These are phyloP conservation scores for Phoeniculus purpureus DNA, from an alignment of 2,797 vertebrate genomes.

Conservation along the genomic window DNA sequence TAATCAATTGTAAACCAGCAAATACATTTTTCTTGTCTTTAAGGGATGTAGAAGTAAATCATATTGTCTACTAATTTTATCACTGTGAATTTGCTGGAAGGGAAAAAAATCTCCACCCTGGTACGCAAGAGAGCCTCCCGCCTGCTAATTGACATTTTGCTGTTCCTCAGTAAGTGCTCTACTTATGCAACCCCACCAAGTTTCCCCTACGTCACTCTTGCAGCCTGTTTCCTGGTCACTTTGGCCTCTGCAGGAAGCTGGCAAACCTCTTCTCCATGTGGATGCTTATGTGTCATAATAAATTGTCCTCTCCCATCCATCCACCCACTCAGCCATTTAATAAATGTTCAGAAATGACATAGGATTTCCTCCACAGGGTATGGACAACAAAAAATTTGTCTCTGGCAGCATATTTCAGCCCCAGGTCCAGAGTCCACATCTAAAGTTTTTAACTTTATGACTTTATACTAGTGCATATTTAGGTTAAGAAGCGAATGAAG, in stretches of 20 bases:
- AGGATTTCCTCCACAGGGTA: constrained; percentile 42
- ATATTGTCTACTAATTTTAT: not conserved
- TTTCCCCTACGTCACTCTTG: constrained; percentile 78
- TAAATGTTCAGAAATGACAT: constrained; percentile 36
- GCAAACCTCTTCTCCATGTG: constrained; percentile 46
- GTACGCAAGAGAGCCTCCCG: not conserved
- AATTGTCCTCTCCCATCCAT: constrained; percentile 41
- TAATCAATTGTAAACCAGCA: not conserved
- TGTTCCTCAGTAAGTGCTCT: not conserved
- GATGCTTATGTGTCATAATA: constrained; percentile 58
- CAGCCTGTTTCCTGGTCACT: constrained; percentile 80
- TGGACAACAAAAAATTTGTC: not conserved
- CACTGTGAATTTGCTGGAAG: not conserved
- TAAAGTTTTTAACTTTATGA: not conserved
- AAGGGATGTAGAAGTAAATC: not conserved
- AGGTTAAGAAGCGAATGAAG: not conserved
- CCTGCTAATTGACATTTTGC: constrained; percentile 16
- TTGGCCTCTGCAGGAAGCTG: constrained; percentile 76
- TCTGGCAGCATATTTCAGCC: not conserved
- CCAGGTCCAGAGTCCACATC: not conserved
- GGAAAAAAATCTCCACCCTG: not conserved
- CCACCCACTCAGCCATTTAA: constrained; percentile 9
- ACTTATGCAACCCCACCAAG: constrained; percentile 59
- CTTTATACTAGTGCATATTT: not conserved
- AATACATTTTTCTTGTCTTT: not conserved